Evolutionary conservation across 2,888 invertebrate genomes (phyloP), one percentile per base, ranked within the genome.

Genomic region (Heteropelma amictum): DNA sequence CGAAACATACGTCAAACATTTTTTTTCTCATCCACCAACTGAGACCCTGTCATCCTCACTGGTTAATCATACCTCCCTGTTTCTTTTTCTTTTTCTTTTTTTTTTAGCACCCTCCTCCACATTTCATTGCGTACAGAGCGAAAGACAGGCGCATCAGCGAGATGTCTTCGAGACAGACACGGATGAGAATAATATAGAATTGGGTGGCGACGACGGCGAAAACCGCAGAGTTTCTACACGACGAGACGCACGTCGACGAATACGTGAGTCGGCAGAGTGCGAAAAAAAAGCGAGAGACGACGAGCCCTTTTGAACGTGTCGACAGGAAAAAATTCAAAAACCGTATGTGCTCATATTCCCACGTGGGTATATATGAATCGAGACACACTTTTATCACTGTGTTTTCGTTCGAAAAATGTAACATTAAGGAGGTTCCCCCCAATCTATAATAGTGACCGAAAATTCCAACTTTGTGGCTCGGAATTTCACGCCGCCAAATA

Each of bases 1-100:
- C 72, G 78, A n/a, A n/a, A n/a, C 78, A 72, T 77, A 74, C 80
- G 81, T 81, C 80, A 77, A 45, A 40, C 38, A 69, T 73, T 76
- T 79, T 79, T 71, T 69, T 10, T 40, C 51, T 40, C 63, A 35
- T 51, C 19, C 7, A 28, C 51, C 19, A 51, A 40, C 51, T 28
- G 17, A 38, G 51, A 51, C 63, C 40, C 40, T 28, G 21, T 33
- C 21, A 54, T 53, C 71, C 74, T 79, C 73, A 71, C 71, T 69
- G 72, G 67, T 60, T 51, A 51, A 49, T 54, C 54, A 56, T 56
- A 35, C 30, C 54, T 61, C 51, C 45, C 54, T 35, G n/a, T 14
- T 60, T 35, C 56, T 40, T 53, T 35, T 54, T 72, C 38, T 54
- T 40, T 63, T 38, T 72, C 42, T 14, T 51, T 38, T 26, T 26